Conservation (phyloP, 2,113 vertebrate species). For the Morone saxatilis region DNA sequence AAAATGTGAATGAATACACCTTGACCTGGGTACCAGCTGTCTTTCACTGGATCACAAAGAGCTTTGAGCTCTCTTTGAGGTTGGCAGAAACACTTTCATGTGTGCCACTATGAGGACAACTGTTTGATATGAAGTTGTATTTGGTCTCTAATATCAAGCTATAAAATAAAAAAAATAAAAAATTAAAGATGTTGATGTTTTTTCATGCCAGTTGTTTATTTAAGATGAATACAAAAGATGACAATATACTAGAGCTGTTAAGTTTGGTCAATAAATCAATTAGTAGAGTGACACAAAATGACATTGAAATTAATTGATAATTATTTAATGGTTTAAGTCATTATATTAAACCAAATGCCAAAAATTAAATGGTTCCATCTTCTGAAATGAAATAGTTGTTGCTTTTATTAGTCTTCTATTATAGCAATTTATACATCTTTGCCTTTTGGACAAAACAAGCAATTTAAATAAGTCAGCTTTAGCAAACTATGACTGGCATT, state of each 20-base stretch:
- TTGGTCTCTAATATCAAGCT: background rate
- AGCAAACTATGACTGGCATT: background rate
- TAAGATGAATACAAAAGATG: background rate
- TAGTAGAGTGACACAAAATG: background rate
- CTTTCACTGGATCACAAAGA: conserved; percentile 20
- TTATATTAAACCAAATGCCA: background rate
- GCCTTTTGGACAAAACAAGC: background rate
- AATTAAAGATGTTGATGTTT: background rate
- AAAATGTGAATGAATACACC: background rate
- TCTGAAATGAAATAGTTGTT: background rate
- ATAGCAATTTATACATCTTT: background rate
- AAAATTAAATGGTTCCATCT: too few species aligned
- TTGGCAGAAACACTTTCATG: background rate
- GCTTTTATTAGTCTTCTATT: background rate
- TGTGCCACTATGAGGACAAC: background rate
- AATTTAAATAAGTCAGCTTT: background rate
- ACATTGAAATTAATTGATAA: background rate
- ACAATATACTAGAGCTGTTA: background rate
- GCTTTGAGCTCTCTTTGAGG: conserved; percentile 20
- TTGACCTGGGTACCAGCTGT: conserved; percentile 19
- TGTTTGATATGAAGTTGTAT: background rate
- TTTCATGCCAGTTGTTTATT: background rate
- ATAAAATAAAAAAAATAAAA: too few species aligned
- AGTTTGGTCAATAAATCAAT: background rate
- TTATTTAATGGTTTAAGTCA: background rate